Evolutionary conservation across 1,140 invertebrate genomes (phyloP), one percentile per base, ranked within the genome.

Genomic region (Sycobia sp.): DNA sequence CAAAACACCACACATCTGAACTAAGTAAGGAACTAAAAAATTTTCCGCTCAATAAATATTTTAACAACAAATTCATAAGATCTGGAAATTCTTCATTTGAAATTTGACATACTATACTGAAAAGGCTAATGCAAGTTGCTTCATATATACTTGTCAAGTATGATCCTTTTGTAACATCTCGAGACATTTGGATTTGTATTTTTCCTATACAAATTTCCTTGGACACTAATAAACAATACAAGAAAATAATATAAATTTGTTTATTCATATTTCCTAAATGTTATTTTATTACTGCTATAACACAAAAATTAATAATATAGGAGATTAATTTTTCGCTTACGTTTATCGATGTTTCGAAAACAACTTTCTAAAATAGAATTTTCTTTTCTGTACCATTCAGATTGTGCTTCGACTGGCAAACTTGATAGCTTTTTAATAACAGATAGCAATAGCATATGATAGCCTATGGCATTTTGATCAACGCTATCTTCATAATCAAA

Each of bases 1-100:
- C 23, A 22, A 78, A 78, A 25, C 72, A 75, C 77, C 78, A 81
- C 22, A 75, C 23, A 38, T 80, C 78, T 1, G 69, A 67, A n/a
- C 70, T 74, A 0, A 80, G 53, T 25, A 78, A 57, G 0, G 74
- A 73, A 54, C 70, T 68, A 73, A 73, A 80, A n/a, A 76, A 63
- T 25, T 68, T 47, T 27, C 70, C 68, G 38, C 69, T 71, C 22
- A 80, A 29, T 13, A 81, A 62, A 64, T 81, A 62, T 10, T 74
- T 79, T 46, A 79, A 38, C 14, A 81, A 46, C 18, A 76, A 34
- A 4, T 68, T 22, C 41, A 78, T 75, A 5, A 79, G 14, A 1
- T 39, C 53, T 1, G 55, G 22, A 38, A 80, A 77, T 54, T 74
- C 69, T 9, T 67, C 41, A 2, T 62, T 25, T 11, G 68, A 49